Base-by-base conservation (phyloP, 2,113 vertebrate species). In the Camelus dromedarius region DNA sequence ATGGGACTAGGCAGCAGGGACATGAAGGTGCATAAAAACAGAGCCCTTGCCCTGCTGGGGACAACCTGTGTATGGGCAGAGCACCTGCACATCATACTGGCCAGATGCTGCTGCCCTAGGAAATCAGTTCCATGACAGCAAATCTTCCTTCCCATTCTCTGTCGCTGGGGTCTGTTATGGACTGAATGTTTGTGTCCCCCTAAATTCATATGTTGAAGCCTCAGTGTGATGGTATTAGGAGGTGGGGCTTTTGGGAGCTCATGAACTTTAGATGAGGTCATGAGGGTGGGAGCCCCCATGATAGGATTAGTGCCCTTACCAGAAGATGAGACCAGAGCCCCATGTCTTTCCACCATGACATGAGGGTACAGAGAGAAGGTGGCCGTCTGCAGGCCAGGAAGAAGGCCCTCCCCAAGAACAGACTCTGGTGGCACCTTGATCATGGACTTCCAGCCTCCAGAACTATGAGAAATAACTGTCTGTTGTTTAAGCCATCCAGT, bases 51-150 rank as follows among this genome's bases (percentile, higher is more conserved):
- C 12, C 15, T 42, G 35, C 7, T 16, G 10, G 9, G 6, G 8
- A 10, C 58, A 52, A 14, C 26, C 4, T 8, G 20, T 13, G 0
- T 0, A 1, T 0, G 3, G 28, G 64, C 0, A 22, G 10, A 72
- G 19, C 26, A 15, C 8, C 26, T 1, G 30, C 11, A 14, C 20
- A 20, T 15, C 30, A 2, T 50, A 3, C 69, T 19, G 56, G 46
- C 12, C 3, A 10, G 3, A 6, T 0, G 4, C 32, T 6, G 14
- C 24, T 2, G 0, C 32, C 46, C 69, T 15, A 30, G n/a, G 18
- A 8, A 4, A 30, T 50, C 52, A 35, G 67, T 16, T 46, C 67
- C 42, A 2, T 0, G 22, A 26, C 6, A 64, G 22, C 35, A 69
- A 66, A 16, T 15, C 35, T 35, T 76, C n/a, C 60, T 26, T 70